Conservation (phyloP, 2,113 vertebrate genomes). For the Pseudonaja textilis region DNA sequence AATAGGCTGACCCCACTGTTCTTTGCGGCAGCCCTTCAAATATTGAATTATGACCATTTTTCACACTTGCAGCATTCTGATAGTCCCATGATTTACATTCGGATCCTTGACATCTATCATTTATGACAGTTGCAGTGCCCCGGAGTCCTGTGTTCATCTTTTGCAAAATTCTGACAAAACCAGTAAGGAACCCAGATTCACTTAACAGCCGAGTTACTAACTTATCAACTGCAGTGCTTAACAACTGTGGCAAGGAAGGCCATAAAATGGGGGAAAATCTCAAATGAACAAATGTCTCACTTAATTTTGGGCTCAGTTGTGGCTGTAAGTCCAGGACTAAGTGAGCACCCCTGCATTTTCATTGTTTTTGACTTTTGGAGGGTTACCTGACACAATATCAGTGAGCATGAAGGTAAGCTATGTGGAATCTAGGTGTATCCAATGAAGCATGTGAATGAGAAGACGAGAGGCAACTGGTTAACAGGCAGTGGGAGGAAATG, state of each 20-base stretch:
- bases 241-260: too few species aligned
- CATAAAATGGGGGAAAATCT: too few species aligned
- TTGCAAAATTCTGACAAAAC: neutral
- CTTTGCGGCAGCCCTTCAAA: too few species aligned
- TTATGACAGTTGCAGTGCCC: neutral
- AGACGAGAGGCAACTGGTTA: neutral
- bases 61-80: neutral
- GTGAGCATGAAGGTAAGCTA: neutral
- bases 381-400: neutral
- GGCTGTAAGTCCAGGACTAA: neutral
- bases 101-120: too few species aligned
- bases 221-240: too few species aligned
- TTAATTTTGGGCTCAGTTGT: too few species aligned
- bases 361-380: neutral
- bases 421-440: neutral
- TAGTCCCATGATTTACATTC: neutral
- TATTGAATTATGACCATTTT: neutral
- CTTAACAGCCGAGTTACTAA: neutral
- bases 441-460: neutral
- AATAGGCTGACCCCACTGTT: too few species aligned
- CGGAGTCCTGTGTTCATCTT: neutral
- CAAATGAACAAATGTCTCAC: too few species aligned
- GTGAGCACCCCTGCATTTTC: neutral
- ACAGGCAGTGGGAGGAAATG: neutral
- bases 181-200: neutral